These are phyloP conservation scores for Amazona vittata DNA, from an alignment of 2,113 vertebrate genomes.

Conservation along the genomic window DNA sequence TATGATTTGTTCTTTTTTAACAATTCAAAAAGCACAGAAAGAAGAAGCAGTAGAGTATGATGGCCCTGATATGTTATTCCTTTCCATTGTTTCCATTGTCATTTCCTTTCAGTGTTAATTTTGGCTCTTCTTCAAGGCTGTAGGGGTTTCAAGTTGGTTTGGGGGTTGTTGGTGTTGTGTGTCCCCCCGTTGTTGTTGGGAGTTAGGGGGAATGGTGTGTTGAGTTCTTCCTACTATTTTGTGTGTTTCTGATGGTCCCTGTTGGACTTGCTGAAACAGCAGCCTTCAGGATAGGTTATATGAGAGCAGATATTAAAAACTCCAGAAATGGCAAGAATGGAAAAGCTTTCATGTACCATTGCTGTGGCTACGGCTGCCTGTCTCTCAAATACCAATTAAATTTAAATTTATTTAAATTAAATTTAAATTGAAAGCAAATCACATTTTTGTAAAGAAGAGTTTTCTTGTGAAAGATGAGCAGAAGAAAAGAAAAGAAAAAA, in stretches of 20 bases:
- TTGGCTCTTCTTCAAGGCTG: background rate
- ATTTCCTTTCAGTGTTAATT: background rate
- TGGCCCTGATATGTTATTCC: background rate
- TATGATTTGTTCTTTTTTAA: background rate
- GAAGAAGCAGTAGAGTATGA: background rate
- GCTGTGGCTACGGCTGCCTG: background rate
- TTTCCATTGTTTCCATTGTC: background rate
- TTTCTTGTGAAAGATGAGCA: background rate
- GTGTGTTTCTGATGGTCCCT: background rate
- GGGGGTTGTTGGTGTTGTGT: background rate
- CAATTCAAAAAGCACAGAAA: background rate
- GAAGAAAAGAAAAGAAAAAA: background rate
- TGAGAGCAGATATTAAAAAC: background rate
- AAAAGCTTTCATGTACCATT: background rate
- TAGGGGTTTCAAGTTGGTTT: background rate
- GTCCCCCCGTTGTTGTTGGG: accelerated
- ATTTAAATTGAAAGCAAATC: background rate
- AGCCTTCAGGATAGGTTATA: background rate
- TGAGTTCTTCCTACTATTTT: background rate
- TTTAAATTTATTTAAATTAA: no score
- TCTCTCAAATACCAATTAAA: background rate
- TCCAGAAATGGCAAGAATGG: background rate
- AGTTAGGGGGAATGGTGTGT: accelerated
- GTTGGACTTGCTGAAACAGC: background rate
- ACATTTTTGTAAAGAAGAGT: background rate